phyloP scores from a whole-genome alignment of 2,113 vertebrate genomes.

The Phalacrocorax brasilianus region DNA sequence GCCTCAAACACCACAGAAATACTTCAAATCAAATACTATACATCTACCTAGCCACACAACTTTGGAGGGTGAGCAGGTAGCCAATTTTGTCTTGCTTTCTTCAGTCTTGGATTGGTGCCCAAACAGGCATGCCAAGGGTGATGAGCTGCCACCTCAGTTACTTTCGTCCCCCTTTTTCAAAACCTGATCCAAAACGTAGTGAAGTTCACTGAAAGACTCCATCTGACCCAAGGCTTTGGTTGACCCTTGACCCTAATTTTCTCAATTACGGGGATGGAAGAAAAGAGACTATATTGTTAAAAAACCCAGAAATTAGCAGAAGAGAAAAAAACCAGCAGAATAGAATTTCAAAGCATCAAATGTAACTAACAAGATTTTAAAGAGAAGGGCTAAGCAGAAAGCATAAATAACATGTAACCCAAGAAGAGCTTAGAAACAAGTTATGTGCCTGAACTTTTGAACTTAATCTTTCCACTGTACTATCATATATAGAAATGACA shows the following conservation, averaged over 20 bases:
- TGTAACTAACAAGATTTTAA: background rate
- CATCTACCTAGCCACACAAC: too few species aligned
- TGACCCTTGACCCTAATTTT: background rate
- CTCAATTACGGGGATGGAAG: background rate
- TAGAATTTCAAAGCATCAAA: background rate
- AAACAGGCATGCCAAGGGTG: fast-evolving
- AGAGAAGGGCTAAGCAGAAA: background rate
- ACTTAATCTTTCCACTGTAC: background rate
- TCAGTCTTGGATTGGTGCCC: background rate
- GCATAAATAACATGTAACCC: background rate
- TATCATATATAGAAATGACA: background rate
- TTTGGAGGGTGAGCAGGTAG: background rate
- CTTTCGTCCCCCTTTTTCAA: background rate
- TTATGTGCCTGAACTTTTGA: background rate
- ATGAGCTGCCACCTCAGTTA: background rate
- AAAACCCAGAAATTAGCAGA: background rate
- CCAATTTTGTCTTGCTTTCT: background rate
- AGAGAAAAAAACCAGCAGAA: background rate
- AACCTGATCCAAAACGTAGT: background rate
- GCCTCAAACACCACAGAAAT: background rate
- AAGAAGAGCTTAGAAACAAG: background rate
- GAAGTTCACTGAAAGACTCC: background rate
- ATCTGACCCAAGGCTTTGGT: background rate
- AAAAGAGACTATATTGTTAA: background rate
- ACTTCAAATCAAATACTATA: background rate